Evolutionary conservation across 2,888 invertebrate species (phyloP), one percentile per base, ranked within the genome.

Genomic region (Teleogryllus oceanicus): DNA sequence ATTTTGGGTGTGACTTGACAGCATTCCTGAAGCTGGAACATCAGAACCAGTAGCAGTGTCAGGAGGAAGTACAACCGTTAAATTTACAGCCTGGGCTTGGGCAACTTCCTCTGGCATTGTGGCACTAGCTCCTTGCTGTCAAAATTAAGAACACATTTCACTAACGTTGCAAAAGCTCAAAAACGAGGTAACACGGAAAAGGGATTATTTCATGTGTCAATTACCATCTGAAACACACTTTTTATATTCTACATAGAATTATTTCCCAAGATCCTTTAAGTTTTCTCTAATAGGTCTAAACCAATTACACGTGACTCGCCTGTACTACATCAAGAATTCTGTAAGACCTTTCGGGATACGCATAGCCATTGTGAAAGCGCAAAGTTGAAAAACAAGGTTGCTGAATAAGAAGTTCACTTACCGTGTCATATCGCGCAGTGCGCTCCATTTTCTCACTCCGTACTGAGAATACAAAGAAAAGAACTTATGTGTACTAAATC

Each of bases 21-120:
- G 77, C 37, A 79, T n/a, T 4, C 77, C 76, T 20, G 62, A 49
- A 75, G 78, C 37, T 74, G 77, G 77, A 80, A 80, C 80, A 49
- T 78, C 78, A 78, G 75, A 76, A 20, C 76, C 62, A 24, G 79
- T 75, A 20, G 79, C 74, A 49, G 78, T 12, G 76, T 74, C 75
- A 78, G 81, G 74, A 2, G 80, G 80, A 10, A 81, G 50, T 37
- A 79, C 78, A 49, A 80, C 79, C n/a, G 80, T 81, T 75, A 81
- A 50, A 20, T 49, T 78, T 50, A 79, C 81, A 18, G 80, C 75
- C 8, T 50, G 76, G 2, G 75, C 13, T 20, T 12, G 75, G 4
- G 75, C 3, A 20, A 13, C 21, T 20, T 75, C 75, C 12, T 75
- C 75, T 24, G 75, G 62, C 62, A 62, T 18, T 8, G n/a, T 62